phyloP scores from a whole-genome alignment of 2,888 invertebrate species.

The Eudiplozoon nipponicum region DNA sequence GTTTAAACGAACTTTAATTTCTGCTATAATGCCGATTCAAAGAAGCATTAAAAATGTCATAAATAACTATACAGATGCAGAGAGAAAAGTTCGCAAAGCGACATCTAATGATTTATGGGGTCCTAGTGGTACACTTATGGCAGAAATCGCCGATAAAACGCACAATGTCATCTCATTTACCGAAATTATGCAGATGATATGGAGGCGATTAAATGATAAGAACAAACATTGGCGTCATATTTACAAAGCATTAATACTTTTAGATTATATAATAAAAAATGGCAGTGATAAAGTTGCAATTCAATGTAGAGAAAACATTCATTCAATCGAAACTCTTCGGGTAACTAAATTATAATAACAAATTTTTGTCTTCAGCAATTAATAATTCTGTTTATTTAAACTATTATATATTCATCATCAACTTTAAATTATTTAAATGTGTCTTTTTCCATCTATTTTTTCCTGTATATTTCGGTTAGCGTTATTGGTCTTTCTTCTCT shows the following conservation, averaged over 20 bases:
- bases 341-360: no score
- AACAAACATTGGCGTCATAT: slow-evolving; percentile 99
- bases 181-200: slow-evolving; percentile 97
- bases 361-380: no score
- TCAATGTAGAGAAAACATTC: slow-evolving; percentile 95
- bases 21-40: slow-evolving; percentile 33
- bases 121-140: slow-evolving; percentile 86
- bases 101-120: slow-evolving; percentile 99
- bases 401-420: no score
- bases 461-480: no score
- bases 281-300: slow-evolving; percentile 83
- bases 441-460: no score
- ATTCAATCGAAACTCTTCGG: slow-evolving; percentile 63
- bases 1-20: no score
- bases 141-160: slow-evolving; percentile 89
- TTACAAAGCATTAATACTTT: slow-evolving; percentile 66
- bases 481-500: no score
- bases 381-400: no score
- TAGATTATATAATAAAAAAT: slow-evolving; percentile 95
- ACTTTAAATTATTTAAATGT: no score
- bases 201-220: slow-evolving; percentile 93
- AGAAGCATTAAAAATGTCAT: slow-evolving; percentile 93
- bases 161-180: slow-evolving; percentile 97
- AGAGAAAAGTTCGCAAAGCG: slow-evolving; percentile 91
- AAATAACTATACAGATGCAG: slow-evolving; percentile 95